Evolutionary conservation across 2,888 invertebrate species (phyloP), one percentile per base, ranked within the genome.

Genomic region (Chymomyza amoena): DNA sequence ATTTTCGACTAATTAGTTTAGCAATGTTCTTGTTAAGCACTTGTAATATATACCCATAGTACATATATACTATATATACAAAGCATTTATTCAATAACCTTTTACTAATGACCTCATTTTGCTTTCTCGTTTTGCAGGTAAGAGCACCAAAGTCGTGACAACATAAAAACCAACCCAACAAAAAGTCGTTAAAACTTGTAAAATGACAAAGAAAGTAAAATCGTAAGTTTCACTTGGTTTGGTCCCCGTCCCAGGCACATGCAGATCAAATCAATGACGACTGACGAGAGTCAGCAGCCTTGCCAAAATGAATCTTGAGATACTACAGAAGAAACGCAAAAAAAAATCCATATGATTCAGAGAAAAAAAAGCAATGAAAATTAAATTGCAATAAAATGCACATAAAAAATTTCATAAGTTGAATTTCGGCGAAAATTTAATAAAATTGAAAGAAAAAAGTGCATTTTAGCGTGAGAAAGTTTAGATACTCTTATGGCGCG

Each of bases 121-220:
- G 75, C 73, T 75, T 80, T 79, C 79, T 87, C 79, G 87, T 78
- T 75, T 88, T 87, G 70, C 87, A 85, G 84, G 84, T 85, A 85
- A 85, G 88, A 81, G 88, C 84, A 73, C 9, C 39, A 72, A 85
- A 84, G 70, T 86, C 87, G 86, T 87, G 84, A 88, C 84, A 76
- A 70, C 68, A 70, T 77, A 32, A 16, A 28, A 51, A 73, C 36
- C 36, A 4, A 36, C 36, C 36, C 6, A 36, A 36, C 6, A 36
- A 36, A 36, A 36, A 36, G 9, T 32, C 32, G 13, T 13, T 13
- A 45, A 45, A 45, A 45, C 39, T 45, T 45, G 39, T 13, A 45
- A 78, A 78, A 85, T 78, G 84, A 73, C 81, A 81, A 61, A 76
- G 68, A 79, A 59, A 59, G n/a, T 59, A 56, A 61, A 68, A 65